These are phyloP conservation scores for Xenentodon cancila DNA, from an alignment of 2,797 vertebrate genomes.

Conservation along the genomic window DNA sequence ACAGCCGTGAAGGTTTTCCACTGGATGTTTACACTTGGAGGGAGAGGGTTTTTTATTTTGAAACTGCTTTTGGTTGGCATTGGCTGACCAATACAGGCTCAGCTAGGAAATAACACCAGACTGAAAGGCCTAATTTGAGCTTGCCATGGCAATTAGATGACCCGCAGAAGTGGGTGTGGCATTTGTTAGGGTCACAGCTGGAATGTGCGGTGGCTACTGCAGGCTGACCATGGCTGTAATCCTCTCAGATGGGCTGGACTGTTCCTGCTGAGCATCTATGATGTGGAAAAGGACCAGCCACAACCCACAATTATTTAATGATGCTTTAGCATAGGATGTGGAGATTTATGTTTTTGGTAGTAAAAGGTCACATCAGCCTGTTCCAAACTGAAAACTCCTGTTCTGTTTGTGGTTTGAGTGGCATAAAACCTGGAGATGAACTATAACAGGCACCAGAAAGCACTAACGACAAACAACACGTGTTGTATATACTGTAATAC, in stretches of 20 bases:
- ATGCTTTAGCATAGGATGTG: no score
- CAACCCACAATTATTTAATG: no score
- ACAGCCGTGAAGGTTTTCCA: slow-evolving; percentile 7
- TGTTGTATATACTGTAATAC: no score
- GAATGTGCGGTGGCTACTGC: slow-evolving; percentile 33
- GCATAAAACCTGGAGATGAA: no score
- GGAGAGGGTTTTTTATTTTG: slow-evolving; percentile 15
- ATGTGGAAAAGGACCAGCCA: no score
- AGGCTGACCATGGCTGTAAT: slow-evolving; percentile 12
- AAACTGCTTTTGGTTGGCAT: slow-evolving; percentile 23
- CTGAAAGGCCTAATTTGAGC: slow-evolving; percentile 42
- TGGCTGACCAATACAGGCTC: slow-evolving; percentile 27
- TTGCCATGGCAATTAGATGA: slow-evolving; percentile 41
- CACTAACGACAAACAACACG: no score
- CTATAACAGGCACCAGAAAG: no score
- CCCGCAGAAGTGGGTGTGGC: slow-evolving; percentile 43
- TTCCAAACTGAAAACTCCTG: no score
- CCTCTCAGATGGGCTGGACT: slow-evolving; percentile 3
- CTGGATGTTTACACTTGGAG: slow-evolving; percentile 26
- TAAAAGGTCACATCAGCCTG: no score
- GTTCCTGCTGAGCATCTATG: no score
- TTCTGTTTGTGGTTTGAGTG: no score
- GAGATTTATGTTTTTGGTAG: no score
- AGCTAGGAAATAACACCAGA: slow-evolving; percentile 39
- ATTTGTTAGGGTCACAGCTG: slow-evolving; percentile 46